These are phyloP conservation scores for Apocheima hispidaria DNA, from an alignment of 2,888 invertebrate genomes.

Conservation along the genomic window DNA sequence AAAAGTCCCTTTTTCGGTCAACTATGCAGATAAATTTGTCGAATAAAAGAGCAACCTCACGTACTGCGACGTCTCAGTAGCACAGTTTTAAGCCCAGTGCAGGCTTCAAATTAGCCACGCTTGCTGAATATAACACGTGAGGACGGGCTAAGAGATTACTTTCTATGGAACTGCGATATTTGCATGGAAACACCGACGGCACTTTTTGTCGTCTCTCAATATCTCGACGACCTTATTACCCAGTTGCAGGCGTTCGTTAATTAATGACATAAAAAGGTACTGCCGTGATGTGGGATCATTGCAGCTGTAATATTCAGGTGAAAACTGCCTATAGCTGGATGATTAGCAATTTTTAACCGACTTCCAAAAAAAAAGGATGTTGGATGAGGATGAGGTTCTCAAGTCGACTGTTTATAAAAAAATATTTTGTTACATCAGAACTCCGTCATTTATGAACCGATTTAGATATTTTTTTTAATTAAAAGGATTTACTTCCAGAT, in stretches of 20 bases:
- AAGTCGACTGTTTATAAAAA: no score
- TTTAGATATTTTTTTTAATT: no score
- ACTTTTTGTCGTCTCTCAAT: constrained; percentile 30
- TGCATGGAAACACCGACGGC: constrained; percentile 46
- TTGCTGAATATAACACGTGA: constrained; percentile 71
- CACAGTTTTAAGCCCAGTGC: constrained; percentile 55
- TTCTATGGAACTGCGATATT: constrained; percentile 62
- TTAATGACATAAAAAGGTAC: constrained; percentile 22
- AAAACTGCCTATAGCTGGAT: no score
- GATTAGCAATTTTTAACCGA: no score
- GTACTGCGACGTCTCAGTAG: constrained; percentile 17
- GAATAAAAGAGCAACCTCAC: neutral
- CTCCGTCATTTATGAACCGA: no score
- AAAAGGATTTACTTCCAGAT: no score
- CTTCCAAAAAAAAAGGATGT: no score
- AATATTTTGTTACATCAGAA: no score
- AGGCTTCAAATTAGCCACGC: constrained; percentile 75
- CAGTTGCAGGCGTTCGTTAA: constrained; percentile 16
- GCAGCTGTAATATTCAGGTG: neutral
- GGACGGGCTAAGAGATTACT: constrained; percentile 73
- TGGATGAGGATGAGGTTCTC: no score
- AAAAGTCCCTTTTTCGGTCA: neutral
- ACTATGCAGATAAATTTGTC: neutral
- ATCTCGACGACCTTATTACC: constrained; percentile 29
- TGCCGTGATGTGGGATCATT: neutral